phyloP scores from a whole-genome alignment of 2,888 invertebrate genomes.

The Apamea monoglypha region DNA sequence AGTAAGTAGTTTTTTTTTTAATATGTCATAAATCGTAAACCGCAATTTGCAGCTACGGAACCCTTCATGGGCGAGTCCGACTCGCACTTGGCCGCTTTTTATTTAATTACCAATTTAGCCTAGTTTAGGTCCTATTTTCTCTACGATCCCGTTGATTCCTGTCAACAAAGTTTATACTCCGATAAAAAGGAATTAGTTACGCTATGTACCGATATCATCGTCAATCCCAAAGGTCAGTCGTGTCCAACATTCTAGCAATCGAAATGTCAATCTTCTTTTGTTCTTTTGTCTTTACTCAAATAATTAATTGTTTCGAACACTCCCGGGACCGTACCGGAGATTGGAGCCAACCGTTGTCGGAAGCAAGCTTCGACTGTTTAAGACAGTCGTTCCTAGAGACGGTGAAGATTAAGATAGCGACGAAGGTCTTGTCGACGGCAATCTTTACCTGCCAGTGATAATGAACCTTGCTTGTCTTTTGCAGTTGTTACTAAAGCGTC shows the following conservation, averaged over 20 bases:
- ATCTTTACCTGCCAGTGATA: conserved; percentile 22
- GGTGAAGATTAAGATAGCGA: conserved; percentile 17
- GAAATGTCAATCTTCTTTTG: conserved; percentile 11
- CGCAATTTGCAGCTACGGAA: no score
- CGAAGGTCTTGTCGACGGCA: conserved; percentile 19
- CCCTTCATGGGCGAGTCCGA: no score
- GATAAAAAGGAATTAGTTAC: conserved; percentile 19
- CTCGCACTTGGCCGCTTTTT: no score
- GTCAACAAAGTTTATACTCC: not conserved
- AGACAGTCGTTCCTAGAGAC: conserved; percentile 22
- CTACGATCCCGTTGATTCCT: not conserved
- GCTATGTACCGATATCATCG: conserved; percentile 17
- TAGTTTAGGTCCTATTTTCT: not conserved
- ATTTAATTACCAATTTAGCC: not conserved
- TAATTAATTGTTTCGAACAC: conserved; percentile 19
- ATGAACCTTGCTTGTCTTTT: conserved; percentile 1
- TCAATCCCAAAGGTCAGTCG: conserved; percentile 14
- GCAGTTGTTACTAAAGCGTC: not conserved
- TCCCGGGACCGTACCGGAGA: conserved; percentile 11
- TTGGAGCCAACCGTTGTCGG: conserved; percentile 31
- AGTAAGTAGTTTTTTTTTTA: no score
- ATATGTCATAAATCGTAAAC: no score
- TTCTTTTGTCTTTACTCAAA: conserved; percentile 22
- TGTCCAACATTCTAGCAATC: conserved; percentile 10
- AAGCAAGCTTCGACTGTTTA: conserved; percentile 15